phyloP scores from a whole-genome alignment of 2,888 invertebrate genomes.

The Trachelus stipa region DNA sequence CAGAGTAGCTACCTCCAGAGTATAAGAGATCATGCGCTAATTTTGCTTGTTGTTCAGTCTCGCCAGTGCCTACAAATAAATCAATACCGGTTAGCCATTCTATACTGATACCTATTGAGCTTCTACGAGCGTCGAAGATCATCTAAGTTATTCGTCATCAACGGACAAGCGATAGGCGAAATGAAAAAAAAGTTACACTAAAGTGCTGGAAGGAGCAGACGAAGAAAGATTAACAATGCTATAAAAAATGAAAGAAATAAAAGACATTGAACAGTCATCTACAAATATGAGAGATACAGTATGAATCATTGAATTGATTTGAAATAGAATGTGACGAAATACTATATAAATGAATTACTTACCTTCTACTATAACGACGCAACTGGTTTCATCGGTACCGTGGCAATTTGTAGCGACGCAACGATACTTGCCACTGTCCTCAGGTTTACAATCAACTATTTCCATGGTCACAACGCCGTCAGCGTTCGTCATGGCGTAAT shows the following conservation, averaged over 20 bases:
- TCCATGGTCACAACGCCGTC: slow-evolving; percentile 98
- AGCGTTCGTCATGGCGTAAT: slow-evolving; percentile 90
- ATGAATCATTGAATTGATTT: neutral
- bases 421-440: slow-evolving; percentile 96
- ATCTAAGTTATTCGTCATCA: neutral
- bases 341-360: slow-evolving; percentile 47
- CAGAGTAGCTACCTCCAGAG: slow-evolving; percentile 74
- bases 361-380: slow-evolving; percentile 97
- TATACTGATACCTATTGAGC: neutral
- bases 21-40: slow-evolving; percentile 89
- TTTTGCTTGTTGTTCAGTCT: slow-evolving; percentile 84
- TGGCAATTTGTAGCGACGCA: slow-evolving; percentile 94
- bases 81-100: slow-evolving; percentile 20
- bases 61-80: slow-evolving; percentile 75
- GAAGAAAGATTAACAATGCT: slow-evolving; percentile 3
- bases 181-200: neutral
- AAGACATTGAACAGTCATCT: neutral
- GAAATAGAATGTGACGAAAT: neutral
- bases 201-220: neutral
- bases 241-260: neutral
- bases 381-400: slow-evolving; percentile 94
- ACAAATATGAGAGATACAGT: neutral
- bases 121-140: neutral
- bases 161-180: neutral
- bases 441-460: slow-evolving; percentile 92